A percentile compares a stretch with the other conserved stretches of the same genome.
These are phyloP conservation scores for Gastrophryne carolinensis DNA, from an alignment of 2,797 vertebrate species.

Conservation along the genomic window DNA sequence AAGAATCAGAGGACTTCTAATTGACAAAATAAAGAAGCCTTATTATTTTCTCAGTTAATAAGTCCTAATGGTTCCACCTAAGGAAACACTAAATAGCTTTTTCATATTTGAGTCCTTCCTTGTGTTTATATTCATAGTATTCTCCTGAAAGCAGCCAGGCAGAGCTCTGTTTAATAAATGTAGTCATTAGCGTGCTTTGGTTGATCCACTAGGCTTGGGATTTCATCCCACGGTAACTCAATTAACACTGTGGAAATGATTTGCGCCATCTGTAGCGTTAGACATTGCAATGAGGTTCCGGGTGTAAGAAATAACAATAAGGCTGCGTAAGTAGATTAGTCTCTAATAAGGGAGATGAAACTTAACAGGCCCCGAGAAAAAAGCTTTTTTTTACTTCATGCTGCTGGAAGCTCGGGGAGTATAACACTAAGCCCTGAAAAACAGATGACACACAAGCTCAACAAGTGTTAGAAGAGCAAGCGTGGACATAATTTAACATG, in stretches of 20 bases:
- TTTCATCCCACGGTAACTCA: conserved; percentile 22
- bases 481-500: conserved; percentile 23
- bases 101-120: conserved; percentile 21
- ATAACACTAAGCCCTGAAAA: conserved; percentile 28
- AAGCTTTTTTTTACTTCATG: conserved; percentile 33
- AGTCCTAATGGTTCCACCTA: neutral
- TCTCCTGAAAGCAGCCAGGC: conserved; percentile 15
- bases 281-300: conserved; percentile 7
- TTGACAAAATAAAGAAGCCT: neutral
- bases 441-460: conserved; percentile 14
- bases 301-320: conserved; percentile 34
- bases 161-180: conserved; percentile 25
- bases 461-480: conserved; percentile 1
- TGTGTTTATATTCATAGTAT: conserved; percentile 27
- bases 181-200: conserved; percentile 25
- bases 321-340: conserved; percentile 20
- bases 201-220: conserved; percentile 10
- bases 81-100: conserved; percentile 4
- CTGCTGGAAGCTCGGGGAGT: conserved; percentile 17
- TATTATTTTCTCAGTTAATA: neutral
- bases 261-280: conserved; percentile 32
- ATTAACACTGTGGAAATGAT: conserved; percentile 25
- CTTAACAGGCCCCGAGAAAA: conserved; percentile 35
- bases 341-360: conserved; percentile 37
- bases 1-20: neutral